Conservation (phyloP, 2,113 vertebrate genomes). For the Ammodramus savannarum region DNA sequence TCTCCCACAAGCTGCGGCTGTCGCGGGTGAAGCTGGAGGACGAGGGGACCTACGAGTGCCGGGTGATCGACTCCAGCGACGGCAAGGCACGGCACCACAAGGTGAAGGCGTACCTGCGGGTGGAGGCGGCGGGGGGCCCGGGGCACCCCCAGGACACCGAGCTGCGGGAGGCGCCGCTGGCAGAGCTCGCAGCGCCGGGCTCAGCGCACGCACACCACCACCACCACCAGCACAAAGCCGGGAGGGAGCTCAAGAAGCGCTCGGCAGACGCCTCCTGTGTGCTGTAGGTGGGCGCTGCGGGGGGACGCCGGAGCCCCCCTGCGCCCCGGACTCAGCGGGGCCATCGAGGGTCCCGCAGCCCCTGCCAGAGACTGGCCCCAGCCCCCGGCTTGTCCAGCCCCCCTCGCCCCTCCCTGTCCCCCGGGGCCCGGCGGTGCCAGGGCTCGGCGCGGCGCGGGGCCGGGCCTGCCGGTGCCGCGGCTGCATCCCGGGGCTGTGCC, state of each 20-base stretch:
- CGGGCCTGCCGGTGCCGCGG: background rate
- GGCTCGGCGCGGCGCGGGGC: background rate
- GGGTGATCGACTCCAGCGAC: constrained; percentile 93
- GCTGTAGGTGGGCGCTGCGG: constrained; percentile 66
- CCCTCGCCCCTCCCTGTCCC: background rate
- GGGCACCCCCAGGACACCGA: constrained; percentile 72
- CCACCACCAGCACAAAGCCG: constrained; percentile 77
- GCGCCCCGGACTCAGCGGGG: constrained; percentile 23
- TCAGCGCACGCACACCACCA: constrained; percentile 28
- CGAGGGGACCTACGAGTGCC: constrained; percentile 91
- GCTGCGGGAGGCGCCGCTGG: constrained; percentile 36
- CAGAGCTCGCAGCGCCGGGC: constrained; percentile 21
- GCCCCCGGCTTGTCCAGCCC: background rate
- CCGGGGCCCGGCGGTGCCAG: background rate
- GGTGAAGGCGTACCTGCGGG: constrained; percentile 88
- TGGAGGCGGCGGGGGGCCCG: constrained; percentile 72
- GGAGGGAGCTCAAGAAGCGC: constrained; percentile 80
- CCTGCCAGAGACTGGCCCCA: constrained; percentile 15
- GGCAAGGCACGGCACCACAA: constrained; percentile 86
- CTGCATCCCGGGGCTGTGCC: background rate
- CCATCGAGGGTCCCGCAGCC: background rate
- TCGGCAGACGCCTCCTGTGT: constrained; percentile 77
- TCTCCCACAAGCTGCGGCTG: constrained; percentile 95
- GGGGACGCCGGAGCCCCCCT: background rate
- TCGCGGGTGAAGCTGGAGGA: constrained; percentile 88